Conservation (phyloP, 1,140 invertebrate species). For the Aphaenogaster ashmeadi region DNA sequence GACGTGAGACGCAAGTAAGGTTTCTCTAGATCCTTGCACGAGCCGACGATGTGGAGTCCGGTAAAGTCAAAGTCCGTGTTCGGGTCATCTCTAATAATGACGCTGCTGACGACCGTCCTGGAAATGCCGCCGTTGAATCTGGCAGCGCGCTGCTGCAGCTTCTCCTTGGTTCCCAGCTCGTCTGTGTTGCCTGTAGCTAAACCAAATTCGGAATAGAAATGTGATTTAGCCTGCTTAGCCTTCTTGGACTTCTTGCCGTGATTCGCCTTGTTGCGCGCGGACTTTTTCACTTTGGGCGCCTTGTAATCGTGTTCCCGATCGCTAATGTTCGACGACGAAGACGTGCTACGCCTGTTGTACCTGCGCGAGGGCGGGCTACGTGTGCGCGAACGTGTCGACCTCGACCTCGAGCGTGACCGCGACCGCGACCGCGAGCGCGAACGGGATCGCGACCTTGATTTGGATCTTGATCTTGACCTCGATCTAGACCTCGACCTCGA, state of each 20-base stretch:
- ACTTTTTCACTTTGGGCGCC: constrained; percentile 81
- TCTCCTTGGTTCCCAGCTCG: constrained; percentile 91
- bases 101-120: constrained; percentile 79
- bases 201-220: constrained; percentile 92
- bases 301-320: constrained; percentile 84
- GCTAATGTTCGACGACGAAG: constrained; percentile 83
- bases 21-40: constrained; percentile 97
- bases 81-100: constrained; percentile 88
- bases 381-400: constrained; percentile 76
- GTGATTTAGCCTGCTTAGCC: constrained; percentile 88
- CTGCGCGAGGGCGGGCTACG: constrained; percentile 82
- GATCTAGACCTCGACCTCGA: constrained; percentile 86
- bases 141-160: constrained; percentile 94
- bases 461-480: constrained; percentile 80
- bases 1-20: constrained; percentile 97
- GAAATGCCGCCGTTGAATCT: constrained; percentile 90
- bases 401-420: constrained; percentile 76
- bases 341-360: constrained; percentile 83
- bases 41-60: constrained; percentile 96
- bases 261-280: constrained; percentile 82
- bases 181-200: constrained; percentile 88
- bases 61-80: constrained; percentile 92
- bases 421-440: constrained; percentile 85
- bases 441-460: constrained; percentile 85
- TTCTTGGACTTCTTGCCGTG: constrained; percentile 88